These are phyloP conservation scores for Drosophila anomelani DNA, from an alignment of 2,888 invertebrate genomes.

Conservation along the genomic window DNA sequence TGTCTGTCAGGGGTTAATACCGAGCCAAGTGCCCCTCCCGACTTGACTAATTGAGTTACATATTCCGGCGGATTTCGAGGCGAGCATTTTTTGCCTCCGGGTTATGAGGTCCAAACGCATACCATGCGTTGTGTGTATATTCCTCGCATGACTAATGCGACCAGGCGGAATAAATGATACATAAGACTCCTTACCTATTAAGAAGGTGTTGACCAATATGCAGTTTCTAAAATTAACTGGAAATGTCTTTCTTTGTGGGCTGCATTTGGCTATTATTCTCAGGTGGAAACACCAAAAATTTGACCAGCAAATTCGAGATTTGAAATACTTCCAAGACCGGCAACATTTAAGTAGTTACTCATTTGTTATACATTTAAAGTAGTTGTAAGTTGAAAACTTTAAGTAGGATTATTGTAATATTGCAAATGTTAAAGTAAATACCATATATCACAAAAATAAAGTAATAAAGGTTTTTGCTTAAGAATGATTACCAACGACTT, in stretches of 20 bases:
- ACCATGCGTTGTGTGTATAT: not conserved
- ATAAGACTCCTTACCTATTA: constrained; percentile 4
- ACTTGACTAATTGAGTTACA: constrained; percentile 44
- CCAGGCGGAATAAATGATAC: not conserved
- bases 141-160: constrained; percentile 16
- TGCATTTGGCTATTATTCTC: not conserved
- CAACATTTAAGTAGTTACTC: not conserved
- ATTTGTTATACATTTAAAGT: not conserved
- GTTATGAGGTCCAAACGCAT: not conserved
- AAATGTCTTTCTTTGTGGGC: not conserved
- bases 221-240: not conserved
- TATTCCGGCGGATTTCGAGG: not conserved
- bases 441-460: not conserved
- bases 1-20: constrained; percentile 29
- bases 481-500: no score
- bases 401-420: not conserved
- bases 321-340: not conserved
- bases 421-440: not conserved
- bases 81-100: constrained; percentile 1
- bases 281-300: not conserved
- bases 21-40: constrained; percentile 35
- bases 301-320: not conserved
- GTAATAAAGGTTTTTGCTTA: no score
- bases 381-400: no score
- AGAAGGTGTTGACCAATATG: not conserved